Evolutionary conservation across 2,113 vertebrate genomes (phyloP).

Genomic region (Cnemophilus loriae): DNA sequence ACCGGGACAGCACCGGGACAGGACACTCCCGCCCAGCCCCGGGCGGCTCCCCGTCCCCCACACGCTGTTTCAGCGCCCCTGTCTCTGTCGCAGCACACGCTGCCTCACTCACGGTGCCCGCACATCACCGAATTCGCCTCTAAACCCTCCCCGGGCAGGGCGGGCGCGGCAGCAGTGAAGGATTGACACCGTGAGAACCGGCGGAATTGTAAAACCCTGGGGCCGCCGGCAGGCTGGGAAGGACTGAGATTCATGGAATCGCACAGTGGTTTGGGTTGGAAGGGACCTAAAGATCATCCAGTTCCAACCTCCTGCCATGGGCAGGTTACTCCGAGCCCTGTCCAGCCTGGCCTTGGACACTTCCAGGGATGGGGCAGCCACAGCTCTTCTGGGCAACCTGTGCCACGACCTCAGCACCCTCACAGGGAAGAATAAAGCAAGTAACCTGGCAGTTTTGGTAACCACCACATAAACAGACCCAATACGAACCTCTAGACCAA

Average conservation of each 20-base stretch:
- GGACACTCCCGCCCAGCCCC: not conserved
- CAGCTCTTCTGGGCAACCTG: not conserved
- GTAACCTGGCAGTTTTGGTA: not conserved
- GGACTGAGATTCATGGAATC: too few relatives aligned
- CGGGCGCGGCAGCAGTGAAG: not conserved
- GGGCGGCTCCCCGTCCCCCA: not conserved
- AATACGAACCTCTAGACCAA: fast-evolving
- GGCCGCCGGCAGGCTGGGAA: not conserved
- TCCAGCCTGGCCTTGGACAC: not conserved
- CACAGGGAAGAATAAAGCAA: not conserved
- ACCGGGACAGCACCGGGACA: not conserved
- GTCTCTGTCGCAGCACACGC: not conserved
- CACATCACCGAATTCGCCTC: not conserved
- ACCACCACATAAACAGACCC: not conserved
- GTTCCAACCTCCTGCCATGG: not conserved
- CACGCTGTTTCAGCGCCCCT: not conserved
- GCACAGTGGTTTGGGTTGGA: not conserved
- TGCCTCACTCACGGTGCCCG: not conserved
- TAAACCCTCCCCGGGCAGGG: not conserved
- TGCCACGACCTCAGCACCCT: not conserved
- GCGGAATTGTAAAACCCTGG: too few relatives aligned
- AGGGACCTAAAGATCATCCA: not conserved
- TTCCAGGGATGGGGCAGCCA: not conserved
- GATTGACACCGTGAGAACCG: not conserved
- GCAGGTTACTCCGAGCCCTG: fast-evolving